Conservation (phyloP, 2,797 vertebrate genomes). For the Paedocypris micromegethes region DNA sequence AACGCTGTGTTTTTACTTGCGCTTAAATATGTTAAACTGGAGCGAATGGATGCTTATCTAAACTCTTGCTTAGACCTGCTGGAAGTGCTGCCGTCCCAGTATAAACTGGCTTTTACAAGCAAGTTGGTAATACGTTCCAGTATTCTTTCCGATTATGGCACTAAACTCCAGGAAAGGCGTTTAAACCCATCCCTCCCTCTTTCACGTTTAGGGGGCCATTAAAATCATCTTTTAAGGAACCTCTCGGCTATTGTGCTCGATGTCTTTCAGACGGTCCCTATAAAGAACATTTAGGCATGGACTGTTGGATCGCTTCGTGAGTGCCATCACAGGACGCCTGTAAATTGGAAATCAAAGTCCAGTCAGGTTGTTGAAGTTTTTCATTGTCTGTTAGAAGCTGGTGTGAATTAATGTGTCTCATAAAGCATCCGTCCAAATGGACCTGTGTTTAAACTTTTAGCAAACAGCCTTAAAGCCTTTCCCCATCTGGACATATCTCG, state of each 20-base stretch:
- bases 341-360: conserved; percentile 39
- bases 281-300: conserved; percentile 41
- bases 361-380: conserved; percentile 14
- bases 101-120: conserved; percentile 24
- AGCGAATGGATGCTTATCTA: conserved; percentile 5
- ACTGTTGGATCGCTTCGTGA: conserved; percentile 19
- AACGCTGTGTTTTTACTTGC: not conserved
- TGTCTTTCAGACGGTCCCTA: conserved; percentile 28
- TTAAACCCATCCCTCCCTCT: conserved; percentile 9
- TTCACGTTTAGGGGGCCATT: conserved; percentile 28
- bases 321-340: conserved; percentile 3
- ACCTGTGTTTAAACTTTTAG: conserved; percentile 32
- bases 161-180: conserved; percentile 10
- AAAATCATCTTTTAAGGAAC: conserved; percentile 29
- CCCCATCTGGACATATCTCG: too few species aligned
- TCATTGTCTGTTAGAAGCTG: conserved; percentile 18
- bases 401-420: conserved; percentile 36
- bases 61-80: conserved; percentile 1
- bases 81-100: conserved; percentile 9
- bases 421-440: conserved; percentile 2
- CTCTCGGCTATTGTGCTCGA: conserved; percentile 11
- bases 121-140: conserved; percentile 20
- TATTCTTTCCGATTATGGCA: conserved; percentile 28
- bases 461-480: too few species aligned
- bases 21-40: not conserved